Percentiles rank a stretch among this genome's conserved stretches.
phyloP scores from a whole-genome alignment of 1,140 invertebrate species.

The Heliconius hewitsoni region DNA sequence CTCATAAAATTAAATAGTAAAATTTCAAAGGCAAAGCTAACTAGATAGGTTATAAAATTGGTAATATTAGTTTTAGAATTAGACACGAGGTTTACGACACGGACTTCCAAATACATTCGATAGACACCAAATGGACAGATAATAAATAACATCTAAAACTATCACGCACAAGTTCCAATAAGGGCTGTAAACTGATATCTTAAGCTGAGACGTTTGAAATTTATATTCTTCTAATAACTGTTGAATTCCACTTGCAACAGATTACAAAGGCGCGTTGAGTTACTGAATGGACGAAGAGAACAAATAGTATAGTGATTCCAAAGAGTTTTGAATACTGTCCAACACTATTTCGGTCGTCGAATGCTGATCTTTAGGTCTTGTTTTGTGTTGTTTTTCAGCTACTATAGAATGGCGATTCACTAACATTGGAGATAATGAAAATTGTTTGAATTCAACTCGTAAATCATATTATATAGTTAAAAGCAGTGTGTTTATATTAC shows the following conservation, averaged over 20 bases:
- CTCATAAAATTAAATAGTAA: not conserved
- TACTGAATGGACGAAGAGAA: slow-evolving; percentile 75
- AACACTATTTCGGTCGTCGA: slow-evolving; percentile 74
- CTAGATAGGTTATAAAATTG: slow-evolving; percentile 35
- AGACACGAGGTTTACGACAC: slow-evolving; percentile 41
- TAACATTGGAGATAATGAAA: slow-evolving; percentile 52
- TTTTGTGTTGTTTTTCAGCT: slow-evolving; percentile 64
- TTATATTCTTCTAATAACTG: slow-evolving; percentile 56
- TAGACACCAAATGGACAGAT: slow-evolving; percentile 32
- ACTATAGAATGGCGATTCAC: slow-evolving; percentile 58
- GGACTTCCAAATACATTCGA: slow-evolving; percentile 48
- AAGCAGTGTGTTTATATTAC: not conserved
- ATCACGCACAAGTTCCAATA: slow-evolving; percentile 44
- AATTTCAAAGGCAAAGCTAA: not conserved
- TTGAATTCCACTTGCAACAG: slow-evolving; percentile 53
- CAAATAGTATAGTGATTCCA: slow-evolving; percentile 77
- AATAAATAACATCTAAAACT: slow-evolving; percentile 51
- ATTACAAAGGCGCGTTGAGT: slow-evolving; percentile 67
- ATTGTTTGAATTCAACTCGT: not conserved
- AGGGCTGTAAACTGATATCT: slow-evolving; percentile 45
- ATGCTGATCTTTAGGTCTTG: slow-evolving; percentile 69
- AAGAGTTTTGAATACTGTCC: slow-evolving; percentile 79
- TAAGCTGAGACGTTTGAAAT: slow-evolving; percentile 45
- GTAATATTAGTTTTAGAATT: slow-evolving; percentile 41
- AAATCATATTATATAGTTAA: not conserved